phyloP scores from a whole-genome alignment of 1,140 invertebrate genomes.

The Vollenhovia emeryi region DNA sequence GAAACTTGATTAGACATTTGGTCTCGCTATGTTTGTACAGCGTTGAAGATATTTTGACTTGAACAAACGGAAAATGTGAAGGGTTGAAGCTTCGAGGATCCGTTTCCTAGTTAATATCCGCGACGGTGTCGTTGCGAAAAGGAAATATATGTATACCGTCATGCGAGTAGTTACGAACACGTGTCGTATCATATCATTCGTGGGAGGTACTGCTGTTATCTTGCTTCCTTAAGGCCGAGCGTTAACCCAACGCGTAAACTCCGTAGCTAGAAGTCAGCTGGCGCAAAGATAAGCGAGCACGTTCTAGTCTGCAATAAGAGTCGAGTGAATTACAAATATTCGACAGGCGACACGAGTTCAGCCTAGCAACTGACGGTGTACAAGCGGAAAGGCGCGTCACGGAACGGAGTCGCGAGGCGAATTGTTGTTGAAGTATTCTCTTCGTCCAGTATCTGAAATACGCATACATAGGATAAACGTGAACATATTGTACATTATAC shows the following conservation, averaged over 20 bases:
- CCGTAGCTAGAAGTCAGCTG: neutral
- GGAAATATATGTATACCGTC: neutral
- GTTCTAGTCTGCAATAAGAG: neutral
- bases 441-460: neutral
- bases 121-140: neutral
- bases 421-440: neutral
- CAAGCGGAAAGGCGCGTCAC: neutral
- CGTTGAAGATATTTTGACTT: conserved; percentile 20
- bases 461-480: neutral
- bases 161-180: conserved; percentile 7
- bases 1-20: conserved; percentile 18
- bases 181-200: conserved; percentile 46
- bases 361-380: neutral
- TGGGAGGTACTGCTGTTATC: conserved; percentile 11
- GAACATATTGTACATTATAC: conserved; percentile 37
- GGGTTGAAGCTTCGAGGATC: neutral
- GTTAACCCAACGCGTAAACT: conserved; percentile 18
- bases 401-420: neutral
- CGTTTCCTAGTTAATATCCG: conserved; percentile 5
- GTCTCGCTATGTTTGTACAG: neutral
- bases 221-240: conserved; percentile 25
- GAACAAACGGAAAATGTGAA: neutral
- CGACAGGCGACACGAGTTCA: neutral
- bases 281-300: conserved; percentile 9
- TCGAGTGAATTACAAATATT: conserved; percentile 1